Evolutionary conservation across 2,888 invertebrate genomes (phyloP), one percentile per base, ranked within the genome.

Genomic region (Diachrysia chrysitis): DNA sequence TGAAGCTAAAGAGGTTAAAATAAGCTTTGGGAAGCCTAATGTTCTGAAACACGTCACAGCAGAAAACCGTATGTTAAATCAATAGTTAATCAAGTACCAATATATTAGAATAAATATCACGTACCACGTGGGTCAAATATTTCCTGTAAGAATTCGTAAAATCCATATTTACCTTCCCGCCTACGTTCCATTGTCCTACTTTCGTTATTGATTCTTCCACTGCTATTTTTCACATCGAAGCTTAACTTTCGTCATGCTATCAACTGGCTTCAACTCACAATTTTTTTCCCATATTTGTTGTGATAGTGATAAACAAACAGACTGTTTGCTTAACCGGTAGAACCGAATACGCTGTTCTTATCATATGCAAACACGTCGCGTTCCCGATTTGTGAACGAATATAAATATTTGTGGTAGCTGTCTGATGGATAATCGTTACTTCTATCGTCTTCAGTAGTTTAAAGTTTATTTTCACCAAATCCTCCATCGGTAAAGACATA

Each of bases 301-400:
- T 67, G 65, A 76, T 78, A 78, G 67, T 72, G 62, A 69, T 66
- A 69, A 66, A 65, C 72, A 76, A 76, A 78, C 67, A 75, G 48
- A 53, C 55, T 78, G 65, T 79, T 80, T 76, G 70, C 70, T 76
- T 71, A 60, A 72, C 58, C 65, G 69, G 69, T 67, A 70, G 57
- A 70, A 46, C 63, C 42, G 56, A 58, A 55, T 64, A 68, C 51
- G 68, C 46, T 29, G 53, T 60, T 59, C 73, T 78, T 85, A 84
- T 85, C 83, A 76, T 76, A 75, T 17, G 42, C 74, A 85, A 85
- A 85, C 80, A 84, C 57, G 42, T 63, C 64, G 69, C 71, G 74
- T 67, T 77, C 70, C 67, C 73, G 74, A 78, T 77, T 73, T 72
- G 62, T 72, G 69, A 68, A 61, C 68, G 72, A 69, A 65, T 59